These are phyloP conservation scores for Propithecus coquereli DNA, from an alignment of 2,113 vertebrate genomes.

Conservation along the genomic window DNA sequence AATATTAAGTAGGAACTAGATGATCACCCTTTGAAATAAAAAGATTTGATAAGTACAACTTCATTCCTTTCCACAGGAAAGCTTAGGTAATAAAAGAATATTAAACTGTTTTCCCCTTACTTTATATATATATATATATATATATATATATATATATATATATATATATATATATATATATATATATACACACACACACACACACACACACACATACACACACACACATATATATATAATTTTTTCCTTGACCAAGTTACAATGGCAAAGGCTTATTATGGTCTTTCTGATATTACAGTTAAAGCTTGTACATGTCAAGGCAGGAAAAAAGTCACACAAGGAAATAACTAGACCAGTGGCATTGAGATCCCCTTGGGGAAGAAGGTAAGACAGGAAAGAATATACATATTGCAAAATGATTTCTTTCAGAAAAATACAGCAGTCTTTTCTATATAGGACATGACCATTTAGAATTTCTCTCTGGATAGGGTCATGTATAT, in stretches of 20 bases:
- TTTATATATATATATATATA: background rate
- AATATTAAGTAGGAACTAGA: background rate
- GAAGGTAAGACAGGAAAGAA: background rate
- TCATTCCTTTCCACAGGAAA: slow-evolving; percentile 21
- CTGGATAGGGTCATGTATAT: background rate
- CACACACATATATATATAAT: background rate
- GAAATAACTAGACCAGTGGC: background rate
- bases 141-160: background rate
- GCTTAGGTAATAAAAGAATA: background rate
- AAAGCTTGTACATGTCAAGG: background rate
- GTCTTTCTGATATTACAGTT: background rate
- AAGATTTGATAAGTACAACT: background rate
- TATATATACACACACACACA: no score
- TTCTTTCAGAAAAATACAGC: background rate
- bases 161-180: background rate
- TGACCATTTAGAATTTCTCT: background rate
- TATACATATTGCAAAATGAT: background rate
- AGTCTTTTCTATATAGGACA: background rate
- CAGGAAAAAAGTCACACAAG: background rate
- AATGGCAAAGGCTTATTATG: background rate
- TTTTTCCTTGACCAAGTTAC: background rate
- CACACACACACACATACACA: no score
- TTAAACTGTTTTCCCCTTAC: background rate
- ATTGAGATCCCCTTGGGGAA: background rate
- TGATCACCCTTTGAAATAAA: background rate